Conservation (phyloP, 2,888 invertebrate species). For the Thecophora atra region DNA sequence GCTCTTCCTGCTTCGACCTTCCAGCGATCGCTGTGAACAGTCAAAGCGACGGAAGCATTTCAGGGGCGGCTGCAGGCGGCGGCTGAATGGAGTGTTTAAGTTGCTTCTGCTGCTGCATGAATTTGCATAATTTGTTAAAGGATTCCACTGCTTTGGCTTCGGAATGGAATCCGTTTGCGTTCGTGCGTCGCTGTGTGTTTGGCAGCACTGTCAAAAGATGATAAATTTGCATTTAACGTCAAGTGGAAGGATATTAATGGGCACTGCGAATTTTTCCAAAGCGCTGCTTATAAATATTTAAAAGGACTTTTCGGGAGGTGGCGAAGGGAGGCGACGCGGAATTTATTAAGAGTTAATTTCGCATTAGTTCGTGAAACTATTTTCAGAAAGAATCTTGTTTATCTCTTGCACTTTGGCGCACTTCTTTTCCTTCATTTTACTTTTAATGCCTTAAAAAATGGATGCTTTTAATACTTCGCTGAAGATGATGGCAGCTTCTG, state of each 20-base stretch:
- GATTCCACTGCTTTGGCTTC: conserved; percentile 37
- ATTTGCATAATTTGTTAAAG: conserved; percentile 52
- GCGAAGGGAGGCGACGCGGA: background rate
- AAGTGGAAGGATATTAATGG: conserved; percentile 40
- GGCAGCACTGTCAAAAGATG: conserved; percentile 43
- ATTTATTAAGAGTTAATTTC: conserved; percentile 22
- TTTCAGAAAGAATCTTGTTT: no score
- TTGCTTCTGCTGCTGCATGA: conserved; percentile 43
- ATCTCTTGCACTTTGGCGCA: no score
- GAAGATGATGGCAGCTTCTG: background rate
- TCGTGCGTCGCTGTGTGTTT: background rate
- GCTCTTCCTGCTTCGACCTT: background rate
- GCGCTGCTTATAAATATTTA: conserved; percentile 23
- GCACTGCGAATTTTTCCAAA: conserved; percentile 8
- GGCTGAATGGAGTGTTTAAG: conserved; percentile 46
- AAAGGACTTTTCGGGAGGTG: conserved; percentile 1
- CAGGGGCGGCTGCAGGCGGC: background rate
- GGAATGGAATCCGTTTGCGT: background rate
- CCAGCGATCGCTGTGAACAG: conserved; percentile 32
- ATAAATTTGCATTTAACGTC: conserved; percentile 55
- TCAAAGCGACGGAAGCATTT: conserved; percentile 30
- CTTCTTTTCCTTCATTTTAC: no score
- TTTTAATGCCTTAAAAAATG: no score
- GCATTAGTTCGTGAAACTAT: background rate
- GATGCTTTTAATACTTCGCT: background rate